Conservation (phyloP, 2,113 vertebrate genomes). For the Meriones unguiculatus region DNA sequence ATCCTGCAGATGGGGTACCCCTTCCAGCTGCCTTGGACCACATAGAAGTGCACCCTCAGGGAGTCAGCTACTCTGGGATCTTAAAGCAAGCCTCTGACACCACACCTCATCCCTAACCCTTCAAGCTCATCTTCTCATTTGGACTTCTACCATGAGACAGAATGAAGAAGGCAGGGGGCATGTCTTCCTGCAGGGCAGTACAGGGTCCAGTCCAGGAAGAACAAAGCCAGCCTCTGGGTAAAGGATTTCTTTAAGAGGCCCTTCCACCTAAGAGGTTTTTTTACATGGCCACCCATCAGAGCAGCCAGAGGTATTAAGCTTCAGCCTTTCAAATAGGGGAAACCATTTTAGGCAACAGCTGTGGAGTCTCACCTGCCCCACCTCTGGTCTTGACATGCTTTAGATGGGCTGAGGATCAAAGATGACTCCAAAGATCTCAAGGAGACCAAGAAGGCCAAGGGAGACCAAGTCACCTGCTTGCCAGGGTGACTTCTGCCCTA, state of each 20-base stretch:
- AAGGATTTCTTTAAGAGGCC: background rate
- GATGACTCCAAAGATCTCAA: background rate
- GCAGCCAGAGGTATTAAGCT: background rate
- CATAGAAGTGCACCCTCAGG: background rate
- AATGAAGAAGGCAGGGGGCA: background rate
- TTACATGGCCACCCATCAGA: background rate
- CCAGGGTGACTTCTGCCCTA: background rate
- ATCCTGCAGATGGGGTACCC: background rate
- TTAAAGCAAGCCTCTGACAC: background rate
- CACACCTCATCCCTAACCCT: background rate
- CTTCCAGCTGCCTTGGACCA: conserved; percentile 62
- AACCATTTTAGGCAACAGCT: background rate
- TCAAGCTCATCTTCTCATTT: conserved; percentile 70
- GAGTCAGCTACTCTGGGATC: background rate
- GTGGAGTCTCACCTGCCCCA: background rate
- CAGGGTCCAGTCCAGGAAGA: background rate
- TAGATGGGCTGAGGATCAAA: background rate
- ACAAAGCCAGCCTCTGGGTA: background rate
- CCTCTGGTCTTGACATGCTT: background rate
- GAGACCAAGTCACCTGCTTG: background rate
- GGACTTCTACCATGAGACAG: background rate
- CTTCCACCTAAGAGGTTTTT: background rate
- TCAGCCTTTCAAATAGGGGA: background rate
- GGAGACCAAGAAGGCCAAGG: background rate
- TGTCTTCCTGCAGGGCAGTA: conserved; percentile 34